A percentile compares a stretch with the other conserved stretches of the same genome.
phyloP scores from a whole-genome alignment of 2,113 vertebrate genomes.

The Struthio camelus region DNA sequence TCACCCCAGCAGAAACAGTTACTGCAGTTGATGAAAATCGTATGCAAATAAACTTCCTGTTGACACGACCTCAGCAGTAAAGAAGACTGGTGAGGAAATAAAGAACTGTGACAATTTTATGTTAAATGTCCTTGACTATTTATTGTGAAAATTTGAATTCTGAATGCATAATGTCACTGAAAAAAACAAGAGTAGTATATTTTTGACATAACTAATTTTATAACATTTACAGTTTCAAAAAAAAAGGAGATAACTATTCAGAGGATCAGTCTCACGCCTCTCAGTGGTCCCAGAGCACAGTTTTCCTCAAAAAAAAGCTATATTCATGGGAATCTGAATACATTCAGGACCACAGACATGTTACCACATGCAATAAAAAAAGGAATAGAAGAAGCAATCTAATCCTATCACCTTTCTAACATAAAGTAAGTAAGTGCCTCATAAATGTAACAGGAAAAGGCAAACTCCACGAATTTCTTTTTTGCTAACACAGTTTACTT shows the following conservation, averaged over 20 bases:
- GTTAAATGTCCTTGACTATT: background rate
- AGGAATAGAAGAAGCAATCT: background rate
- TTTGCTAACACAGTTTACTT: conserved; percentile 12
- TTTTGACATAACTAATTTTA: background rate
- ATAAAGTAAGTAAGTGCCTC: background rate
- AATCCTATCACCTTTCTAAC: background rate
- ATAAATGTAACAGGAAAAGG: conserved; percentile 1
- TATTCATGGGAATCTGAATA: background rate
- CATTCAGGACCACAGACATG: background rate
- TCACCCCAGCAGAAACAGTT: background rate
- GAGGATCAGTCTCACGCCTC: background rate
- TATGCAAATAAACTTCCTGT: background rate
- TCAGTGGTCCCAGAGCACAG: background rate
- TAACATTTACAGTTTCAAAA: background rate
- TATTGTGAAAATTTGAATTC: background rate
- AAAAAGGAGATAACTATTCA: background rate
- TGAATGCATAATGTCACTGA: background rate
- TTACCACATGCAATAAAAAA: background rate
- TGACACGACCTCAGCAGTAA: background rate
- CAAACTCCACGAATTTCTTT: background rate
- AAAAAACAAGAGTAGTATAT: background rate
- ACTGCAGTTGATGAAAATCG: background rate
- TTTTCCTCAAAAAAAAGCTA: background rate
- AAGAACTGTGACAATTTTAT: background rate
- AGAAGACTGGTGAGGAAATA: background rate